phyloP scores from a whole-genome alignment of 1,140 invertebrate species.

The Zaprionus davidi region DNA sequence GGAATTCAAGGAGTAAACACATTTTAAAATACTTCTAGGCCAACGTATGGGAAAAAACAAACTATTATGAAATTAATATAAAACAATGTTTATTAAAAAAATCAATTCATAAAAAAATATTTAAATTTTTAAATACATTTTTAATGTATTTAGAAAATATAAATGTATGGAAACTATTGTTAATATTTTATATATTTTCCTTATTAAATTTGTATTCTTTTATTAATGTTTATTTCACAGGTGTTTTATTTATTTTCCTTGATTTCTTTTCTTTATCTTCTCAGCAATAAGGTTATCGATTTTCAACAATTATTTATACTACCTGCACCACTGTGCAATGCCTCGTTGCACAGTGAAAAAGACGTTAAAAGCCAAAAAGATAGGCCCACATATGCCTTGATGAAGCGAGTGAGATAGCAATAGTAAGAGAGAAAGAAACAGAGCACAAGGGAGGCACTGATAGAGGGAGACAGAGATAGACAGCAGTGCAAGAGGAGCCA shows the following conservation, averaged over 20 bases:
- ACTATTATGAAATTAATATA: not conserved
- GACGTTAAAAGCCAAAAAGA: slow-evolving; percentile 67
- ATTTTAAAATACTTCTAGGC: too few species aligned
- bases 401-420: not conserved
- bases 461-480: not conserved
- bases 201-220: not conserved
- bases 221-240: too few species aligned
- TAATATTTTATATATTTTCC: too few species aligned
- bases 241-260: not conserved
- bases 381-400: slow-evolving; percentile 54
- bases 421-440: slow-evolving; percentile 1
- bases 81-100: not conserved
- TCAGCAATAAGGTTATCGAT: not conserved
- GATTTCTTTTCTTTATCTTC: not conserved
- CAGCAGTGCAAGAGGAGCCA: slow-evolving; percentile 30
- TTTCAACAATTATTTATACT: not conserved
- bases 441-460: not conserved
- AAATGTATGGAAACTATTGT: too few species aligned
- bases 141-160: too few species aligned
- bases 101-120: too few species aligned
- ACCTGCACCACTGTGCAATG: slow-evolving; percentile 50
- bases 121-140: too few species aligned
- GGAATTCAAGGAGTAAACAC: not conserved
- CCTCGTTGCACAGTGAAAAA: slow-evolving; percentile 33
- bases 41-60: not conserved